phyloP scores from a whole-genome alignment of 2,888 invertebrate genomes.

The Caradrina kadenii region DNA sequence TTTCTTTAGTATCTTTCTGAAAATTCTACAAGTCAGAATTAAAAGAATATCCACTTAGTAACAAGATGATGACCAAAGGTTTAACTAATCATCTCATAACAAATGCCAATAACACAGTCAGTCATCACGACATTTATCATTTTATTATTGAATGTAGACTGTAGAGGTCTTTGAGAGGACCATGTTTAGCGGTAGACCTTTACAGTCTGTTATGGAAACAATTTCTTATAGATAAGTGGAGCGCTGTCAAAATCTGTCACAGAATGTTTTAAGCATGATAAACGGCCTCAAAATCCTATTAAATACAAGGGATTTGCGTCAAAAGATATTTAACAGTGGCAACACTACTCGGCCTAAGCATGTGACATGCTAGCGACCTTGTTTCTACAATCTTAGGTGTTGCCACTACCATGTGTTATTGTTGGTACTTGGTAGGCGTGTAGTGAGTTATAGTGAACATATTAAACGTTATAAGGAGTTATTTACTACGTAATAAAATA shows the following conservation, averaged over 20 bases:
- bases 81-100: not conserved
- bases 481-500: slow-evolving; percentile 55
- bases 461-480: slow-evolving; percentile 43
- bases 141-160: not conserved
- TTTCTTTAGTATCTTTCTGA: too few species aligned
- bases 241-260: slow-evolving; percentile 37
- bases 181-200: slow-evolving; percentile 7
- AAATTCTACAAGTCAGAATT: too few species aligned
- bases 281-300: slow-evolving; percentile 17
- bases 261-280: slow-evolving; percentile 37
- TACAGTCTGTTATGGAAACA: slow-evolving; percentile 4
- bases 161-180: not conserved
- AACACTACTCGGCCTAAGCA: slow-evolving; percentile 9
- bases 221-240: slow-evolving; percentile 16
- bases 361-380: slow-evolving; percentile 18
- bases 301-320: slow-evolving; percentile 27
- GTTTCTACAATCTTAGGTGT: slow-evolving; percentile 21
- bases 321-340: slow-evolving; percentile 28
- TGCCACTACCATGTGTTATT: slow-evolving; percentile 36
- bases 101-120: not conserved
- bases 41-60: not conserved
- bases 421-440: slow-evolving; percentile 14
- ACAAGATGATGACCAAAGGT: not conserved
- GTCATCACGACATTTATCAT: not conserved
- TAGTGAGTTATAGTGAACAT: slow-evolving; percentile 37